Conservation (phyloP, 2,797 vertebrate genomes). For the Trachurus trachurus region DNA sequence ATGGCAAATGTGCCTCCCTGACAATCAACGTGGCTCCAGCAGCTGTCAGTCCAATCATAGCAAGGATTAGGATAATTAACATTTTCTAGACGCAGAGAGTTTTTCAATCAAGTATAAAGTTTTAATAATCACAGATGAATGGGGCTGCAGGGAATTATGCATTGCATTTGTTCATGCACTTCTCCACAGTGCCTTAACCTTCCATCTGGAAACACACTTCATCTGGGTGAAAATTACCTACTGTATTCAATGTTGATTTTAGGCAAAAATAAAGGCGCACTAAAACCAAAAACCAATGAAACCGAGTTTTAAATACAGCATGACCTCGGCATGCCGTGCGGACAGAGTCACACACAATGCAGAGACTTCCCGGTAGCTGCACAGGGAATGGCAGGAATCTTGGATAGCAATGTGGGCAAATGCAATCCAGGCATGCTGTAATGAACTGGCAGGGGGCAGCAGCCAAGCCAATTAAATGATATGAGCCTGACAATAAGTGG, state of each 20-base stretch:
- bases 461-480: conserved; percentile 73
- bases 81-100: conserved; percentile 64
- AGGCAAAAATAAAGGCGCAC: conserved; percentile 4
- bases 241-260: conserved; percentile 4
- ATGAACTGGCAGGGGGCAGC: conserved; percentile 55
- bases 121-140: conserved; percentile 70
- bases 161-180: conserved; percentile 31
- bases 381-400: conserved; percentile 35
- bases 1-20: conserved; percentile 50
- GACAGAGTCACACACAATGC: conserved; percentile 19
- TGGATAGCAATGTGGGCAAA: conserved; percentile 36
- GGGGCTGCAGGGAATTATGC: conserved; percentile 43
- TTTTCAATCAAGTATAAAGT: conserved; percentile 73
- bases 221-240: conserved; percentile 22
- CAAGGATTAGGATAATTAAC: conserved; percentile 79
- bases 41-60: conserved; percentile 67
- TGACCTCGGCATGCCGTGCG: background rate
- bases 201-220: conserved; percentile 40
- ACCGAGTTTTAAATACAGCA: background rate
- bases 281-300: conserved; percentile 17
- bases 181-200: conserved; percentile 26
- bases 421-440: conserved; percentile 36
- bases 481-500: conserved; percentile 66
- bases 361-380: conserved; percentile 42
- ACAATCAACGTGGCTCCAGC: conserved; percentile 64